Evolutionary conservation across 2,888 invertebrate species (phyloP), one percentile per base, ranked within the genome.

Genomic region (Drosophila conformis): DNA sequence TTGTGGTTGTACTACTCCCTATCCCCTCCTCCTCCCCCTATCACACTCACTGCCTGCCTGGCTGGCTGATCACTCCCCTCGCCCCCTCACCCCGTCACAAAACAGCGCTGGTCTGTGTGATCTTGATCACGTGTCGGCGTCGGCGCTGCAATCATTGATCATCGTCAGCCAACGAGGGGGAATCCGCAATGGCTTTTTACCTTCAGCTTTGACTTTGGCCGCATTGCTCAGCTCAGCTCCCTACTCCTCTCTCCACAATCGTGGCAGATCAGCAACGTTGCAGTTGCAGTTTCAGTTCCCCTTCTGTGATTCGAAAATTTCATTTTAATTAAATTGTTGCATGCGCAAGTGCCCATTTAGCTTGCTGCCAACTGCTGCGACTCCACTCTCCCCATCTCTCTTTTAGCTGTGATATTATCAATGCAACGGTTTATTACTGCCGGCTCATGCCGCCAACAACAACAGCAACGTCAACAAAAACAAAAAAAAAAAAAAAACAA

Each of bases 251-350:
- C 46, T 42, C 63, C 21, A 33, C 68, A 68, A 68, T 68, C 68
- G 49, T 49, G 21, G 6, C 36, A 60, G 74, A 77, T 81, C 80
- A 52, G 67, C 51, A 21, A 38, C 62, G 69, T 25, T 46, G 46
- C 73, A 64, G 78, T 78, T 71, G 70, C 66, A 69, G 66, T 65
- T 65, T 42, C 29, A 69, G 57, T 67, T 65, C 61, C 63, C 75
- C 63, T 82, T 67, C 70, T 78, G 89, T 77, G 84, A 87, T 83
- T 83, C 86, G 82, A 74, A 90, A 88, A 87, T 90, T 89, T 89
- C 76, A 87, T 90, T 89, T 90, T 90, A 89, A 89, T 90, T 89
- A 89, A 89, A 89, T 87, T 87, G 88, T 87, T 90, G 80, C 79
- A 75, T 88, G 90, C 82, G 64, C 88, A 81, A 80, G 76, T 73